Conservation (phyloP, 1,140 invertebrate species). For the Achroia grisella region DNA sequence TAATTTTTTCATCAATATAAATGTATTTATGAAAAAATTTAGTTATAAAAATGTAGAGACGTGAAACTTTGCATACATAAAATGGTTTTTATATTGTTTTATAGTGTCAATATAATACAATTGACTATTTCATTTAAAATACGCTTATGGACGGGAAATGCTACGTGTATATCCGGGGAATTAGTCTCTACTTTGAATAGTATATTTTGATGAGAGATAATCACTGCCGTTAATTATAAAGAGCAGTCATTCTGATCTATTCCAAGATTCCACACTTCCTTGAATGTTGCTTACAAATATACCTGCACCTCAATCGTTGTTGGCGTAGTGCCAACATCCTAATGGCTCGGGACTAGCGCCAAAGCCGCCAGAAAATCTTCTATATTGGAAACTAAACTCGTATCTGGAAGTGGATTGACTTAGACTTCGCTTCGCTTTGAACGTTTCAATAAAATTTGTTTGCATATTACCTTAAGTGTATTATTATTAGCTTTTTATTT, state of each 20-base stretch:
- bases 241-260: conserved; percentile 34
- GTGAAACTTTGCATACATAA: too few species aligned
- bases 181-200: too few species aligned
- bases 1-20: too few species aligned
- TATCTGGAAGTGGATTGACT: conserved; percentile 50
- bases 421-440: conserved; percentile 22
- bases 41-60: too few species aligned
- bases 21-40: too few species aligned
- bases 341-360: conserved; percentile 56
- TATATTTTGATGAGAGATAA: neutral
- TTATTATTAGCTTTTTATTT: too few species aligned
- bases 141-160: too few species aligned
- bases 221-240: conserved; percentile 1
- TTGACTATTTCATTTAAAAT: too few species aligned
- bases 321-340: conserved; percentile 62
- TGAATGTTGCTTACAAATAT: conserved; percentile 69
- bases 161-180: too few species aligned
- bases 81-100: too few species aligned
- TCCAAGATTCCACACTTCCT: conserved; percentile 65
- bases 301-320: conserved; percentile 45
- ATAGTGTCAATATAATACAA: too few species aligned
- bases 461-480: too few species aligned
- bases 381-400: conserved; percentile 54
- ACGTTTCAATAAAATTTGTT: neutral
- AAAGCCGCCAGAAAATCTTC: conserved; percentile 60